Conservation (phyloP, 2,888 invertebrate genomes). For the Actias luna region DNA sequence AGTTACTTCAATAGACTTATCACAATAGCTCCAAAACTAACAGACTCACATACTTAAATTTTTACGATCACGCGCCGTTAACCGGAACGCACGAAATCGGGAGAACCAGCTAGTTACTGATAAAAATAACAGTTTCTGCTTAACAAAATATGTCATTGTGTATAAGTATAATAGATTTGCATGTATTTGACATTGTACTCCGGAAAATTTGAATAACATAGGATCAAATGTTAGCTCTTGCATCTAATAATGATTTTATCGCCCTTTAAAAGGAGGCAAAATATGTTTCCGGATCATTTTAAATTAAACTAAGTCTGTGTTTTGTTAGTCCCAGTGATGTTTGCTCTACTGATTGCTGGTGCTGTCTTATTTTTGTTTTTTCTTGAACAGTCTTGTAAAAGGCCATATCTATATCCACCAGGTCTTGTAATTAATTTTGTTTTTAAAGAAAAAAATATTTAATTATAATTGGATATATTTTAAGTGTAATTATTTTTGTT, state of each 20-base stretch:
- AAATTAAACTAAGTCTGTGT: background rate
- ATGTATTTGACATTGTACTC: constrained; percentile 3
- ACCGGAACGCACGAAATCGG: too few species aligned
- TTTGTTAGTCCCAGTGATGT: background rate
- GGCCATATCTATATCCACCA: constrained; percentile 12
- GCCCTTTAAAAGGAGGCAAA: constrained; percentile 9
- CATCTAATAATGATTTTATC: constrained; percentile 14
- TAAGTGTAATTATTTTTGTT: background rate
- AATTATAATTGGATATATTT: background rate
- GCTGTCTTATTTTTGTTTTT: constrained; percentile 32
- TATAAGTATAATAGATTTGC: constrained; percentile 1
- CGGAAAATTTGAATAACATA: constrained; percentile 11
- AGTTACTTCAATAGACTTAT: too few species aligned
- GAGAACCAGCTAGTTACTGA: too few species aligned
- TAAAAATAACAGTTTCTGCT: too few species aligned
- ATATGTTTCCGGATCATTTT: constrained; percentile 8
- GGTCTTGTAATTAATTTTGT: constrained; percentile 5
- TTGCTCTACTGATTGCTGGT: constrained; percentile 20
- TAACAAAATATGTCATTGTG: background rate
- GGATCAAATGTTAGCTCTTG: background rate
- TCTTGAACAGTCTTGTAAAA: constrained; percentile 25
- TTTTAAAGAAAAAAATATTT: background rate
- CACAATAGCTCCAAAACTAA: too few species aligned
- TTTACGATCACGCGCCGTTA: too few species aligned
- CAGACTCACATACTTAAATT: too few species aligned